Evolutionary conservation across 1,140 invertebrate species (phyloP), one percentile per base, ranked within the genome.

Genomic region (Vanessa tameamea): DNA sequence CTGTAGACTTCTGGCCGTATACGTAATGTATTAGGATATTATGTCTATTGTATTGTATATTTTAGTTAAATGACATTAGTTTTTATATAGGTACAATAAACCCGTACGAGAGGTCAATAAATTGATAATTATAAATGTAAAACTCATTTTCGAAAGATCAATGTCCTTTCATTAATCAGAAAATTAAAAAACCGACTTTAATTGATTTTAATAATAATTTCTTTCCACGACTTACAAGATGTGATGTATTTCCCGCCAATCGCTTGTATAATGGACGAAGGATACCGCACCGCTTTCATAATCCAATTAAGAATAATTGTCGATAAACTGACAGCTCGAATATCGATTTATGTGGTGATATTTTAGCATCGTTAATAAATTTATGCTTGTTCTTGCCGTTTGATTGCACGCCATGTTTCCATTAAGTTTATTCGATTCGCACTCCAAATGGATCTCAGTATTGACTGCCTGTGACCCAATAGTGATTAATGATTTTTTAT

Each of bases 221-320:
- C 23, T 57, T 23, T 1, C 11, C 16, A 57, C 16, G 8, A 23
- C 20, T 57, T 23, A 26, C 8, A 57, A 12, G 13, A 57, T 3
- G n/a, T n/a, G 15, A 53, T n/a, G 14, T 61, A 37, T 61, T 61
- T 31, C 14, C 26, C 78, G 78, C 82, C 72, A 4, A 11, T 65
- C 71, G 53, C 81, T 77, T 76, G 37, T 55, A 67, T 70, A 79
- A 75, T 66, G 77, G 66, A 76, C 73, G 43, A 77, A 72, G 77
- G 80, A 86, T 70, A 84, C 76, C 78, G 82, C 77, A 86, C 84
- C 84, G 87, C 88, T 91, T 89, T 90, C 88, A 90, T 92, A 92
- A 91, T 91, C 90, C 90, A 92, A 92, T 92, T 92, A 92, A 89
- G 89, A 88, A 90, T 91, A 91, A 92, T 92, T 89, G 88, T 92